Evolutionary conservation across 2,113 vertebrate genomes (phyloP), one percentile per base, ranked within the genome.

Genomic region (Morphnarchus princeps): DNA sequence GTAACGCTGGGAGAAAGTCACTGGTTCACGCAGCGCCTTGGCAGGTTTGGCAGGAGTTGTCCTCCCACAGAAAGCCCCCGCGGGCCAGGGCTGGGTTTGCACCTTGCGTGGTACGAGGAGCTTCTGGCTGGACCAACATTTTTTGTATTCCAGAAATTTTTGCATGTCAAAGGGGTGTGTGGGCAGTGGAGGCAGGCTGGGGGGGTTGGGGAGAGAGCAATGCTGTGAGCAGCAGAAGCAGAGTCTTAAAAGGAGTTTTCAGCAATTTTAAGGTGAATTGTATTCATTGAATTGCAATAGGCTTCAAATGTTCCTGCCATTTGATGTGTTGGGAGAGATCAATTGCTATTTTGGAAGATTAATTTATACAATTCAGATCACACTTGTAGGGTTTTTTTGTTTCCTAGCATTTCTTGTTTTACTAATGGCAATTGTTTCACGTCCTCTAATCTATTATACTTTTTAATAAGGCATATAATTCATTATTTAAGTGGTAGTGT

Each of bases 371-470:
- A 86, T 87, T 92, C 92, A 50, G 76, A 89, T 92, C 80, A 69
- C 73, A 61, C 89, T 96, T 71, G 65, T 73, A 83, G 50, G 49
- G 10, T 1, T 89, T 92, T 82, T 86, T 86, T 93, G 86, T 95
- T 93, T 87, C 73, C 38, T 19, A 6, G 78, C 47, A 0, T 91
- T 87, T 89, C 82, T 93, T 95, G 83, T 95, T 95, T 84, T 90
- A 88, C 90, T 95, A 96, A 97, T 97, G 85, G 63, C 73, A 93
- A 87, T 70, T 93, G 95, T 95, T 94, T 61, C 90, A 93, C 84
- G 12, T 89, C 61, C 42, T 93, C 84, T 88, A 82, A 94, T 89
- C 84, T 86, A 92, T 88, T 97, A 71, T 85, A 82, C 92, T 96
- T 96, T 96, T 86, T 94, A 97, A 96, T 96, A 97, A 90, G 89